A percentile compares a stretch with the other conserved stretches of the same genome.
These are phyloP conservation scores for Phenacoccus solenopsis DNA, from an alignment of 1,140 invertebrate species.

Conservation along the genomic window DNA sequence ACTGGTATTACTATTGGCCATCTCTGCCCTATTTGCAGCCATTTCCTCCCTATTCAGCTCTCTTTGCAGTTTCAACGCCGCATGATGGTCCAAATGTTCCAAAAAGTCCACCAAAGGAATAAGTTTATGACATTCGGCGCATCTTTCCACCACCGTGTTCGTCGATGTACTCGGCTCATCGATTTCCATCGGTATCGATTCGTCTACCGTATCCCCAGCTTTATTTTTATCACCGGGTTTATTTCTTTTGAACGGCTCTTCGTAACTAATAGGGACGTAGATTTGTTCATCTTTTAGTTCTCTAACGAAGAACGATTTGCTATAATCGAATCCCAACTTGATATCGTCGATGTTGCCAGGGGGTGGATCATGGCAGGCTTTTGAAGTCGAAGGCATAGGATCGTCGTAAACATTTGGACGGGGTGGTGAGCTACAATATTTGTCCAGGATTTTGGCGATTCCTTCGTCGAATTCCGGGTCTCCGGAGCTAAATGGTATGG, in stretches of 20 bases:
- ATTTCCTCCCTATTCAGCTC: neutral
- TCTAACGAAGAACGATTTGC: neutral
- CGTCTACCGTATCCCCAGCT: neutral
- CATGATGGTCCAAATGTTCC: neutral
- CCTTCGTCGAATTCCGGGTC: neutral
- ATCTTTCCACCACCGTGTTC: neutral
- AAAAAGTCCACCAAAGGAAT: slow-evolving; percentile 8
- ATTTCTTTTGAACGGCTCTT: neutral
- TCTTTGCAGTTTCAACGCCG: neutral
- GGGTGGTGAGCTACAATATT: neutral
- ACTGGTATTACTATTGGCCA: neutral
- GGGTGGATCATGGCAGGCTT: neutral
- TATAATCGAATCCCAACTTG: neutral
- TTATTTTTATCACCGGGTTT: neutral
- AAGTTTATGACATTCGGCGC: neutral
- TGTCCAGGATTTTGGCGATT: neutral
- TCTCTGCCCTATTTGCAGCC: slow-evolving; percentile 18
- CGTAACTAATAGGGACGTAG: neutral
- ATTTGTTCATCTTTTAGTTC: neutral
- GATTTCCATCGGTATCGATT: neutral
- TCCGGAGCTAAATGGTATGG: neutral
- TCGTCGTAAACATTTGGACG: neutral
- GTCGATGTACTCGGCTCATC: neutral
- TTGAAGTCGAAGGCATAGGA: neutral
- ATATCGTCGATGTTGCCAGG: neutral